These are phyloP conservation scores for Catostomus latipinnis DNA, from an alignment of 2,797 vertebrate species.

Conservation along the genomic window DNA sequence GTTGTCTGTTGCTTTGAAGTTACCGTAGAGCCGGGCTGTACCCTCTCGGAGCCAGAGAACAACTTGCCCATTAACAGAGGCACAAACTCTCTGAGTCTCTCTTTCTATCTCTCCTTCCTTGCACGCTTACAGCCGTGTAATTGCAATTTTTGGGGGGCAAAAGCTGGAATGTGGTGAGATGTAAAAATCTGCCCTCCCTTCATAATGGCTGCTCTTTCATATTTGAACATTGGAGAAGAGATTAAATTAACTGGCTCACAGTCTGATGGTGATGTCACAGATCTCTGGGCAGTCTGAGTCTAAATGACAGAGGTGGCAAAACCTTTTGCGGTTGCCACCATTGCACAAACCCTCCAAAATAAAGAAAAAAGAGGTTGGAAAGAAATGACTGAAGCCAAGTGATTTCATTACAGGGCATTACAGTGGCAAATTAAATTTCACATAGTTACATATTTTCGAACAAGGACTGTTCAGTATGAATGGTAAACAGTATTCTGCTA, in stretches of 20 bases:
- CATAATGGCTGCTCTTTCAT: conserved; percentile 68
- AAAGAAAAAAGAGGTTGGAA: no score
- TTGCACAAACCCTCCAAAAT: conserved; percentile 33
- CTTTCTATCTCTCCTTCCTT: conserved; percentile 46
- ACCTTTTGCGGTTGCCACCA: not conserved
- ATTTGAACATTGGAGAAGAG: conserved; percentile 71
- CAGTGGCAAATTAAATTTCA: no score
- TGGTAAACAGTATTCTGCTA: no score
- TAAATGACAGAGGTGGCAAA: conserved; percentile 58
- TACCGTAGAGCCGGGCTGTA: conserved; percentile 74
- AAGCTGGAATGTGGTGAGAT: conserved; percentile 71
- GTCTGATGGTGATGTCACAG: conserved; percentile 68
- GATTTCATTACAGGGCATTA: conserved; percentile 49
- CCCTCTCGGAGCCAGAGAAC: conserved; percentile 71
- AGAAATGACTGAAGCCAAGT: conserved; percentile 23
- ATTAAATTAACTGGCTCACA: conserved; percentile 80
- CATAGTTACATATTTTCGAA: no score
- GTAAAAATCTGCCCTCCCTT: conserved; percentile 64
- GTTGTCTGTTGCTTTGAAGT: conserved; percentile 73
- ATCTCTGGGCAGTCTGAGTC: conserved; percentile 35
- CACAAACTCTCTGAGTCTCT: conserved; percentile 46
- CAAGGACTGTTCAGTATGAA: no score
- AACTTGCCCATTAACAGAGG: conserved; percentile 74
- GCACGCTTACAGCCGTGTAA: conserved; percentile 71
- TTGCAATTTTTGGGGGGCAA: conserved; percentile 76